A percentile compares a stretch with the other conserved stretches of the same genome.
Evolutionary conservation across 2,113 vertebrate genomes (phyloP).

Genomic region (Actenoides hombroni): DNA sequence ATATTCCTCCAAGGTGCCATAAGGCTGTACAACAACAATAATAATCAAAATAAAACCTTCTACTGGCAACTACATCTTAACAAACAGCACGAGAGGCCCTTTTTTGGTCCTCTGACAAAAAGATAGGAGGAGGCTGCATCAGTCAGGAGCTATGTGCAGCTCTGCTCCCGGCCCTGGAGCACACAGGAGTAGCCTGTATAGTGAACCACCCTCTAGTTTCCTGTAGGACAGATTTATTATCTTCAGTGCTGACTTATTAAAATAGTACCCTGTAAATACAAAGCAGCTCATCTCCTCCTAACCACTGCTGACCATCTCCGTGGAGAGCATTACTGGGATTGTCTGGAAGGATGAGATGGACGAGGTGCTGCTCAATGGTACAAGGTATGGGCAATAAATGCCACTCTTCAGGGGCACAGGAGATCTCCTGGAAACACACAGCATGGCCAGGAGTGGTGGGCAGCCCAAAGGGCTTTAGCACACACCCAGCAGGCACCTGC

Average conservation of each 20-base stretch:
- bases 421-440: rapidly evolving
- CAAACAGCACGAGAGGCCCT: not conserved
- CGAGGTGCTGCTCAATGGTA: rapidly evolving
- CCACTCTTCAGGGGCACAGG: rapidly evolving
- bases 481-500: not conserved
- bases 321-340: not conserved
- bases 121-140: not conserved
- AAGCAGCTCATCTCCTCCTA: not conserved
- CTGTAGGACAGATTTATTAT: conserved; percentile 5
- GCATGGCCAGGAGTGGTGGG: rapidly evolving
- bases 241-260: not conserved
- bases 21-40: not conserved
- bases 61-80: not conserved
- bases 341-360: not conserved
- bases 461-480: not conserved
- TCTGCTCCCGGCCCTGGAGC: rapidly evolving
- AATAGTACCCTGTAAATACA: not conserved
- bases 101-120: not conserved
- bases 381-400: not conserved
- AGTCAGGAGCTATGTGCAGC: not conserved
- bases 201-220: not conserved
- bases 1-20: not conserved
- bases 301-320: not conserved
- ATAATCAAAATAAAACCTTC: not conserved
- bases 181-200: not conserved